Evolutionary conservation across 2,113 vertebrate species (phyloP).

Genomic region (Dromiciops gliroides): DNA sequence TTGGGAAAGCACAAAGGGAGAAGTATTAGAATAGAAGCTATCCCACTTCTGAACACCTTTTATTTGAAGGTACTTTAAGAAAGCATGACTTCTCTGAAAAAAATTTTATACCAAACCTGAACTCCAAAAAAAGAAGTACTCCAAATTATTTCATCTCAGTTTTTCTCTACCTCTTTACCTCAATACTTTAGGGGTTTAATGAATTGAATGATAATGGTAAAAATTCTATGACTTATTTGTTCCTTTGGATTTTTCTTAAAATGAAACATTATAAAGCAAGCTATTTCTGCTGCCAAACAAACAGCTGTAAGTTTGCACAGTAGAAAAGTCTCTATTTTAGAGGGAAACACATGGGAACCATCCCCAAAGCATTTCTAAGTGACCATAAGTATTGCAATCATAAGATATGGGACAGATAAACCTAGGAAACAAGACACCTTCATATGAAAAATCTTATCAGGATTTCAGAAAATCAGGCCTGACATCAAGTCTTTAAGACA

Average conservation of each 20-base stretch:
- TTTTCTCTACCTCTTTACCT: background rate
- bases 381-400: slow-evolving; percentile 5
- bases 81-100: background rate
- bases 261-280: background rate
- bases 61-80: background rate
- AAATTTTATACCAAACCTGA: background rate
- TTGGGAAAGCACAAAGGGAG: background rate
- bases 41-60: background rate
- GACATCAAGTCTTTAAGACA: background rate
- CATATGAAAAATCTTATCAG: background rate
- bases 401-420: slow-evolving; percentile 23
- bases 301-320: slow-evolving; percentile 1
- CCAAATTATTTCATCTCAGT: background rate
- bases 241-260: slow-evolving; percentile 7
- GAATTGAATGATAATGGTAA: slow-evolving; percentile 32
- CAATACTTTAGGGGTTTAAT: background rate
- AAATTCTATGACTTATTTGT: background rate
- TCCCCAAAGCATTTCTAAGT: slow-evolving; percentile 3
- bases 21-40: background rate
- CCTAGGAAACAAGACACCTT: background rate
- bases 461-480: background rate
- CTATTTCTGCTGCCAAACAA: slow-evolving; percentile 1
- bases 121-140: background rate
- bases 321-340: slow-evolving; percentile 3
- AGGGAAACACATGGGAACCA: slow-evolving; percentile 25